A percentile compares a stretch with the other conserved stretches of the same genome.
These are phyloP conservation scores for Cristatella mucedo DNA, from an alignment of 2,888 invertebrate species.

Conservation along the genomic window DNA sequence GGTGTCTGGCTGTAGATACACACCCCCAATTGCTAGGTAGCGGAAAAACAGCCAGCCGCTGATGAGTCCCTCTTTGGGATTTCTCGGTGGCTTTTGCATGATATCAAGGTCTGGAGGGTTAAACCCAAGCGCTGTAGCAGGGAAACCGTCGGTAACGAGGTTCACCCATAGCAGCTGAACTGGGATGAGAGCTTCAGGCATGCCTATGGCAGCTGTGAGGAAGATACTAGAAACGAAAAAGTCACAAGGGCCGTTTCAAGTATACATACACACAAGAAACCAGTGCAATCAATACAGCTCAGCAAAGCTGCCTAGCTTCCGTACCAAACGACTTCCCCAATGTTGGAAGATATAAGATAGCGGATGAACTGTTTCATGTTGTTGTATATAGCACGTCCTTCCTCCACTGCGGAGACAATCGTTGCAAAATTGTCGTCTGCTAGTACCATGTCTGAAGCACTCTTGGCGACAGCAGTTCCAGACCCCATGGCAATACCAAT, in stretches of 20 bases:
- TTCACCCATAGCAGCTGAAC: constrained; percentile 99
- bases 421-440: constrained; percentile 99
- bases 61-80: constrained; percentile 91
- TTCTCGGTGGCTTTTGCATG: constrained; percentile 96
- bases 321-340: constrained; percentile 63
- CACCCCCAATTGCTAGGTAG: constrained; percentile 52
- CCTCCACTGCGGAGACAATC: constrained; percentile 97
- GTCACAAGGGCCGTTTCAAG: too few relatives aligned
- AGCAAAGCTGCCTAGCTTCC: too few relatives aligned
- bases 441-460: constrained; percentile 96
- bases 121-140: constrained; percentile 98
- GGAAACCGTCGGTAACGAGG: constrained; percentile 84
- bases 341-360: constrained; percentile 98
- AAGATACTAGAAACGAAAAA: constrained; percentile 53
- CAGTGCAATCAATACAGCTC: too few relatives aligned
- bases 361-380: constrained; percentile 99
- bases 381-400: constrained; percentile 99
- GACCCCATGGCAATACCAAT: constrained; percentile 95
- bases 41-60: constrained; percentile 99
- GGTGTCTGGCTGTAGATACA: too few relatives aligned
- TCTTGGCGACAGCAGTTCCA: constrained; percentile 98
- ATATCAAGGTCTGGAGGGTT: constrained; percentile 99
- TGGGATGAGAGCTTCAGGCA: constrained; percentile 97
- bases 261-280: too few relatives aligned
- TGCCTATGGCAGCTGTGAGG: constrained; percentile 96